phyloP scores from a whole-genome alignment of 1,140 invertebrate species.

The Trissolcus basalis region DNA sequence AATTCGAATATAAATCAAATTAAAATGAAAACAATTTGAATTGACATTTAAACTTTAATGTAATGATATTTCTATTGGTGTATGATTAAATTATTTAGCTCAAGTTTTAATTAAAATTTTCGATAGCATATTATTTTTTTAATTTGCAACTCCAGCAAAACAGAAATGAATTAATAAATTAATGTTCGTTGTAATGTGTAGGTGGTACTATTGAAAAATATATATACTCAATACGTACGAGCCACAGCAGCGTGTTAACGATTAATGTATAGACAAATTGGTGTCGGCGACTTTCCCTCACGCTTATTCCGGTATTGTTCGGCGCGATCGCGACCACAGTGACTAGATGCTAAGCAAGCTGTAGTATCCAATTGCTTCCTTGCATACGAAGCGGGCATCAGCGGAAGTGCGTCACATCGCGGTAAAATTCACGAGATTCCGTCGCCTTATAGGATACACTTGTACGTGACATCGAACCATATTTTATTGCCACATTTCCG shows the following conservation, averaged over 20 bases:
- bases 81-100: too few relatives aligned
- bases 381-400: constrained; percentile 68
- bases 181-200: too few relatives aligned
- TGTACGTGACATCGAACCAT: constrained; percentile 43
- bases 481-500: constrained; percentile 12
- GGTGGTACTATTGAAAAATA: too few relatives aligned
- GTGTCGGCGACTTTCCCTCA: constrained; percentile 21
- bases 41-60: too few relatives aligned
- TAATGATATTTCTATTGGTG: too few relatives aligned
- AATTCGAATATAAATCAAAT: too few relatives aligned
- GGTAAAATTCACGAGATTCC: constrained; percentile 62
- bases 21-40: too few relatives aligned
- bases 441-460: constrained; percentile 52
- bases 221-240: neutral
- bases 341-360: constrained; percentile 75
- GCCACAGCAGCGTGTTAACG: neutral
- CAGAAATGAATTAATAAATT: too few relatives aligned
- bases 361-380: constrained; percentile 73
- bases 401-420: constrained; percentile 73
- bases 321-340: constrained; percentile 43
- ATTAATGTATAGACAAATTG: constrained; percentile 20
- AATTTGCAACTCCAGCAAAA: too few relatives aligned
- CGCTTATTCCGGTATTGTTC: constrained; percentile 47
- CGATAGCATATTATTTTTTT: too few relatives aligned
- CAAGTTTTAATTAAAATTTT: too few relatives aligned